A percentile compares a stretch with the other conserved stretches of the same genome.
Evolutionary conservation across 2,113 vertebrate species (phyloP).

Genomic region (Hydrolagus affinis): DNA sequence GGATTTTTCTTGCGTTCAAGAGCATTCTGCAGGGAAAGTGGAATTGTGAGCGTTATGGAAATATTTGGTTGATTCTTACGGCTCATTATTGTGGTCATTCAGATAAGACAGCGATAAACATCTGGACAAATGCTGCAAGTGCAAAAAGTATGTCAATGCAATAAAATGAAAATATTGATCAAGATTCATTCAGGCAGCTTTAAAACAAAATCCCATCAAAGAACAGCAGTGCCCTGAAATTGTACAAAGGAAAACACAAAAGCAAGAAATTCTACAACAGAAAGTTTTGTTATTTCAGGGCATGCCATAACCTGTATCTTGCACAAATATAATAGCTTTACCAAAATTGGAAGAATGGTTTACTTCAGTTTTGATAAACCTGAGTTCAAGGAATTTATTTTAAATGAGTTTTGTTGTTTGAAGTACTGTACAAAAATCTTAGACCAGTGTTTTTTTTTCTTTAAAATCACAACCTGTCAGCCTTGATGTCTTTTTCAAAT

Average conservation of each 20-base stretch:
- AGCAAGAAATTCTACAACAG: too few species aligned
- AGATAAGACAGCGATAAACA: background rate
- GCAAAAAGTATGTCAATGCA: background rate
- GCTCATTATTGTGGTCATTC: background rate
- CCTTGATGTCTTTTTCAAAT: too few species aligned
- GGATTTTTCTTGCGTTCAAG: constrained; percentile 80
- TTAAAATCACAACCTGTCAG: too few species aligned
- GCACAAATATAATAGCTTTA: background rate
- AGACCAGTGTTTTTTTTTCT: too few species aligned
- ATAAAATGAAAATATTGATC: background rate
- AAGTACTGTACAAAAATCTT: background rate
- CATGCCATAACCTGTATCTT: background rate
- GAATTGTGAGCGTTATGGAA: background rate
- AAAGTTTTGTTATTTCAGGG: too few species aligned
- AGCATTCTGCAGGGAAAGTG: constrained; percentile 61
- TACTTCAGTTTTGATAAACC: background rate
- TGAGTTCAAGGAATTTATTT: background rate
- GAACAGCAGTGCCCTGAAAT: background rate
- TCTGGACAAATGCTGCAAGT: background rate
- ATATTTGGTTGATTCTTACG: too few species aligned
- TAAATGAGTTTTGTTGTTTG: background rate
- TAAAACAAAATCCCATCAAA: background rate
- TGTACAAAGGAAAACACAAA: too few species aligned
- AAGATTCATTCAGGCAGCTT: too few species aligned
- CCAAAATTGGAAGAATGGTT: background rate